Evolutionary conservation across 2,888 invertebrate species (phyloP), one percentile per base, ranked within the genome.

Genomic region (Nycteola revayana): DNA sequence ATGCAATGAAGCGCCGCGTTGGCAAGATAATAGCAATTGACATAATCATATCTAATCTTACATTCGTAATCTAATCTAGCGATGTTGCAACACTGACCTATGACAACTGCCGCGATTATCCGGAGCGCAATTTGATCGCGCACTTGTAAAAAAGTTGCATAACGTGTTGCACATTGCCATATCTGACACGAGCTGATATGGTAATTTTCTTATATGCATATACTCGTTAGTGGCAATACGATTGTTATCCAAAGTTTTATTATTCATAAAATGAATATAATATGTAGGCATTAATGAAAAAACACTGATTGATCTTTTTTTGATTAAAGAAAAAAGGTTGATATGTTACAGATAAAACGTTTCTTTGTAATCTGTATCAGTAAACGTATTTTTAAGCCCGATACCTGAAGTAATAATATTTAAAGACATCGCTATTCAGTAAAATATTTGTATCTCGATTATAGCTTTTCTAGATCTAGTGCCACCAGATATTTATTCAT

Each of bases 1-100:
- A 9, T 35, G 27, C 23, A 36, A 48, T 45, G 36, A 40, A 41
- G 22, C 11, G 20, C 18, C 25, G 21, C 10, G 18, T 22, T 24
- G 32, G 21, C 24, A 38, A 24, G 42, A 53, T 53, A 47, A 42
- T 50, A 47, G 27, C 25, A 47, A 44, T 46, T 43, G 38, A 50
- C 42, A 47, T 41, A 43, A 49, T 44, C 42, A 43, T 56, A 69
- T 69, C 65, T 72, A 64, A 75, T 73, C 66, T 51, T 29, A 35
- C 43, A 55, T 59, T 56, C 49, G 78, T 75, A 82, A 83, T 84
- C 82, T 84, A 76, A 85, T 84, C 83, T 71, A 32, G 51, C 50
- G 56, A 51, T 61, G 60, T 65, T 60, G 66, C 68, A 70, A 76
- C 56, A 80, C 84, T 85, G 84, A 86, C 86, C 86, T 86, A 82